These are phyloP conservation scores for Eolophus roseicapilla DNA, from an alignment of 2,113 vertebrate genomes.

Conservation along the genomic window DNA sequence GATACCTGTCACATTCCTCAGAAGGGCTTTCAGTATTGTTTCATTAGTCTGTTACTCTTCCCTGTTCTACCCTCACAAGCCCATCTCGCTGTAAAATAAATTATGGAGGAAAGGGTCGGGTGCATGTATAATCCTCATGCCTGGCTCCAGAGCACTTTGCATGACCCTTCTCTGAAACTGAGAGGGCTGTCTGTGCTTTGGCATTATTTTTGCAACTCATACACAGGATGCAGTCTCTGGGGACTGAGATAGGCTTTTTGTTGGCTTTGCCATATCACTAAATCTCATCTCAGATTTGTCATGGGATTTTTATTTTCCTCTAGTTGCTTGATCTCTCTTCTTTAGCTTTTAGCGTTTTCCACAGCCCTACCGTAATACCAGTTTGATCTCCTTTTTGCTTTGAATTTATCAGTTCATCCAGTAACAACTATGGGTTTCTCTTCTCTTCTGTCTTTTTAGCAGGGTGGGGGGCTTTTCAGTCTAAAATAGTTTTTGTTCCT, in stretches of 20 bases:
- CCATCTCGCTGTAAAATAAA: not conserved
- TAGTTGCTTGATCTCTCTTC: not conserved
- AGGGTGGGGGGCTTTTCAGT: not conserved
- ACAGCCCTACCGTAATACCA: not conserved
- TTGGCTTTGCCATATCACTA: not conserved
- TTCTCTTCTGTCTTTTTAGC: not conserved
- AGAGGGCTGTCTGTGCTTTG: not conserved
- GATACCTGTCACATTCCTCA: not conserved
- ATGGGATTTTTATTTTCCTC: not conserved
- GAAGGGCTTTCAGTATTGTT: not conserved
- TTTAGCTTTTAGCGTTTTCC: not conserved
- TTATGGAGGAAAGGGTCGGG: not conserved
- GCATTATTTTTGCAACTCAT: not conserved
- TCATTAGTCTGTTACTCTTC: not conserved
- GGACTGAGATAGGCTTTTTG: not conserved
- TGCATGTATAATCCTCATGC: not conserved
- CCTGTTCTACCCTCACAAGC: not conserved
- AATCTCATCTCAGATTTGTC: slow-evolving; percentile 12
- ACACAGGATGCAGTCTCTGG: not conserved
- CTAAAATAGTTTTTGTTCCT: slow-evolving; percentile 5
- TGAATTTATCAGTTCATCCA: slow-evolving; percentile 13
- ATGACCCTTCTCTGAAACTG: not conserved
- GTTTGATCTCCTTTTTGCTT: slow-evolving; percentile 10
- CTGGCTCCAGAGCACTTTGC: not conserved
- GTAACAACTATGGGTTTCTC: not conserved